Base-by-base conservation (phyloP, 2,888 invertebrate species). In the Priapulus caudatus region DNA sequence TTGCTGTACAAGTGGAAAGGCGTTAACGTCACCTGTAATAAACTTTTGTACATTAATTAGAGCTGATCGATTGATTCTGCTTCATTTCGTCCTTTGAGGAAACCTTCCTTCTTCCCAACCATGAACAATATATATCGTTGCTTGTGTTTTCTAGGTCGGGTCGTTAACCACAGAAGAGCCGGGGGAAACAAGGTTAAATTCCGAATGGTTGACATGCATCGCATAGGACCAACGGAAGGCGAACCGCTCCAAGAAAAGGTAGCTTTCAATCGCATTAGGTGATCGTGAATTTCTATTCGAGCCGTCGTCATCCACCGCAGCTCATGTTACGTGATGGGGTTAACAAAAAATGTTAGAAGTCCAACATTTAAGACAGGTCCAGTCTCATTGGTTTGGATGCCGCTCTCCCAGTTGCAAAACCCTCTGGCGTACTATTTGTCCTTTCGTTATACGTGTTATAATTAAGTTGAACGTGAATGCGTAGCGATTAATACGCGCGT, bases 331-430 rank as follows among this genome's bases (percentile, higher is more conserved):
- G n/a, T n/a, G n/a, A n/a, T n/a, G 95, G 93, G 15, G 81, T 86
- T 47, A 91, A 90, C 70, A 84, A 86, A 61, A 84, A 84, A 63
- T 91, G n/a, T n/a, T n/a, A n/a, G n/a, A n/a, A n/a, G n/a, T n/a
- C n/a, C n/a, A n/a, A n/a, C n/a, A n/a, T n/a, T n/a, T n/a, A n/a
- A n/a, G n/a, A n/a, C n/a, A n/a, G n/a, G n/a, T n/a, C n/a, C n/a
- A n/a, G n/a, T n/a, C n/a, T n/a, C n/a, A n/a, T n/a, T n/a, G n/a
- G n/a, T n/a, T n/a, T n/a, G n/a, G n/a, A n/a, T n/a, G n/a, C n/a
- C n/a, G n/a, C n/a, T n/a, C n/a, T n/a, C n/a, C n/a, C n/a, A n/a
- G n/a, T n/a, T n/a, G n/a, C n/a, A n/a, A n/a, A n/a, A n/a, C n/a
- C n/a, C n/a, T n/a, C n/a, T n/a, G n/a, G n/a, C n/a, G n/a, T n/a